These are phyloP conservation scores for Arctocebus calabarensis DNA, from an alignment of 2,797 vertebrate genomes.

Conservation along the genomic window DNA sequence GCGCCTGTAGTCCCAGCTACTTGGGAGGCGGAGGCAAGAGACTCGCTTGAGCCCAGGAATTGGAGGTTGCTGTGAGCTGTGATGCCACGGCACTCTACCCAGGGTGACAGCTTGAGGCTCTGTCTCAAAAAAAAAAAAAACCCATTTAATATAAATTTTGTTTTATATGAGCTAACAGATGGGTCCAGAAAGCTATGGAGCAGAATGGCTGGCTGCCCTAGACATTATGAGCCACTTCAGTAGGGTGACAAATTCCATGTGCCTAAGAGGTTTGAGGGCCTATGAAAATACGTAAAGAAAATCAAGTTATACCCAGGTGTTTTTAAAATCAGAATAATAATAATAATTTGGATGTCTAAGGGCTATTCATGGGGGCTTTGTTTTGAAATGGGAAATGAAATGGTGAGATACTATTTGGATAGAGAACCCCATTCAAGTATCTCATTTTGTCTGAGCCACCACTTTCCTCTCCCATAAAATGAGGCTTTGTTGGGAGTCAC, in stretches of 20 bases:
- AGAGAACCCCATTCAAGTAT: background rate
- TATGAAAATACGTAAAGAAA: background rate
- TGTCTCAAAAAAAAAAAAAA: no score
- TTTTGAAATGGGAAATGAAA: background rate
- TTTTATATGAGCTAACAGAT: conserved; percentile 82
- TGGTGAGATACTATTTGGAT: no score
- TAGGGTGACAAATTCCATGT: background rate
- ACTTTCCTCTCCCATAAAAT: background rate
- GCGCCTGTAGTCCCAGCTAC: no score
- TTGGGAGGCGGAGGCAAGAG: no score
- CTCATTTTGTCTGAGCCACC: background rate
- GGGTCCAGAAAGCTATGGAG: conserved; percentile 38
- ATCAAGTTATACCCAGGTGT: background rate
- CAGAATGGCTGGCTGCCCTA: background rate
- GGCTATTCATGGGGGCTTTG: background rate
- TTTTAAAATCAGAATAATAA: conserved; percentile 42
- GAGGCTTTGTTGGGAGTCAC: background rate
- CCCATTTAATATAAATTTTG: conserved; percentile 82
- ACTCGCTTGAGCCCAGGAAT: no score
- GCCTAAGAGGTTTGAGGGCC: background rate
- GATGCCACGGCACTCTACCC: no score
- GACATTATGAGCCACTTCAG: background rate
- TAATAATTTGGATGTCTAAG: background rate
- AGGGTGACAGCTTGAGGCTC: no score
- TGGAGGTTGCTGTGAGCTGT: no score